Base-by-base conservation (phyloP, 2,797 vertebrate genomes). In the Fistularia tabacaria region DNA sequence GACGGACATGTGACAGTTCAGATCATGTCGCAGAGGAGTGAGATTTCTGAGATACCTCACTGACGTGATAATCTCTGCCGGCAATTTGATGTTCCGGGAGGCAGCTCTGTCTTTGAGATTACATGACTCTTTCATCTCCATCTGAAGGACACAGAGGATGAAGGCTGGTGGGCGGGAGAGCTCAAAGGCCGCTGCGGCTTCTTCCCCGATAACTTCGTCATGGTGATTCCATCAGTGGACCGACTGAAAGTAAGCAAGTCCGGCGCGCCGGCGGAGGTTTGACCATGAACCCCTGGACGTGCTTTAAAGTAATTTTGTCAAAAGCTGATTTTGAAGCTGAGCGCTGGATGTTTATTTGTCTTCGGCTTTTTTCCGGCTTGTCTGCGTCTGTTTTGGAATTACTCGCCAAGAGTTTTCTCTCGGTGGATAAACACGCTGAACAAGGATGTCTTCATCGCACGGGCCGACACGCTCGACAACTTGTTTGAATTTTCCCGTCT, bases 121-220 rank as follows among this genome's bases (percentile, higher is more conserved):
- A 71, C 73, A 54, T 59, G 67, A 52, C 48, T 46, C 59, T 71
- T 63, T 86, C 55, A 74, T 87, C 71, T 86, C 51, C 36, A 37
- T 74, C 63, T 75, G n/a, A 83, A 95, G 94, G 86, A 82, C 56
- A 81, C 89, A 0, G 87, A 90, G 67, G 92, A 92, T 46, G 87
- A 93, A n/a, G 94, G 95, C 78, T 97, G 95, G 93, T 95, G 94
- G 93, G 92, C 93, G 80, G 92, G 95, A 45, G 92, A 97, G 74
- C 64, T 90, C 49, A 85, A 88, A 13, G 92, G 93, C 42, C 81
- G 61, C 52, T 77, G 84, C 37, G 95, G 94, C 15, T 83, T 93
- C 73, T 97, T 98, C 57, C 94, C 92, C 0, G 90, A 91, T 83
- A 95, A 94, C 88, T 94, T 94, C 6, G 91, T 95, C 65, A 92